Evolutionary conservation across 2,113 vertebrate genomes (phyloP).

Genomic region (Phasianus colchicus): DNA sequence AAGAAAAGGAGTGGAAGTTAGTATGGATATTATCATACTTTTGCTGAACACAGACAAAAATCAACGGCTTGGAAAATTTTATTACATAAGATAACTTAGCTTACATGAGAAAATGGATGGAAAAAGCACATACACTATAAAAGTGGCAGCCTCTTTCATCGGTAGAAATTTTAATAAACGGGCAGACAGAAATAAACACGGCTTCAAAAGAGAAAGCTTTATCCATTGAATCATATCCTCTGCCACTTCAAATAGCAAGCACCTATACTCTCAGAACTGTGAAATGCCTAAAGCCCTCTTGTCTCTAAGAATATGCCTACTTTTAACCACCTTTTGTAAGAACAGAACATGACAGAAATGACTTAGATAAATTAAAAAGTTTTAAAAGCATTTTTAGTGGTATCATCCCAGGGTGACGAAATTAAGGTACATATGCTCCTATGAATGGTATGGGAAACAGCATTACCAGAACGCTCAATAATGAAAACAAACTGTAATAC

Average conservation of each 20-base stretch:
- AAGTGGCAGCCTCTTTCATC: neutral
- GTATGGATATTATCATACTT: neutral
- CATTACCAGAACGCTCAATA: neutral
- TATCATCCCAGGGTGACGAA: neutral
- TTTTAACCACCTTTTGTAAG: neutral
- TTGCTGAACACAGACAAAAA: neutral
- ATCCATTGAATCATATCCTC: neutral
- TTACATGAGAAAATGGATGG: neutral
- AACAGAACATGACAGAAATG: neutral
- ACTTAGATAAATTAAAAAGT: neutral
- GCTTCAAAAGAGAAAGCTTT: neutral
- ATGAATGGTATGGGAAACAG: neutral
- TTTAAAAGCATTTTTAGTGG: neutral
- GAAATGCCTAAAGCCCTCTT: neutral
- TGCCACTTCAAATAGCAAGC: neutral
- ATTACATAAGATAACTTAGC: neutral
- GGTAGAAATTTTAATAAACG: neutral
- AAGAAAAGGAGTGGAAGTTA: neutral
- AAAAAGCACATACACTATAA: neutral
- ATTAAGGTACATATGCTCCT: neutral
- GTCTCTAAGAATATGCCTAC: neutral
- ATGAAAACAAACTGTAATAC: neutral
- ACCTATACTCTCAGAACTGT: neutral
- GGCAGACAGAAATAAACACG: neutral
- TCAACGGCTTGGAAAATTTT: neutral